Evolutionary conservation across 2,797 vertebrate species (phyloP).

Genomic region (Peromyscus melanophrys): DNA sequence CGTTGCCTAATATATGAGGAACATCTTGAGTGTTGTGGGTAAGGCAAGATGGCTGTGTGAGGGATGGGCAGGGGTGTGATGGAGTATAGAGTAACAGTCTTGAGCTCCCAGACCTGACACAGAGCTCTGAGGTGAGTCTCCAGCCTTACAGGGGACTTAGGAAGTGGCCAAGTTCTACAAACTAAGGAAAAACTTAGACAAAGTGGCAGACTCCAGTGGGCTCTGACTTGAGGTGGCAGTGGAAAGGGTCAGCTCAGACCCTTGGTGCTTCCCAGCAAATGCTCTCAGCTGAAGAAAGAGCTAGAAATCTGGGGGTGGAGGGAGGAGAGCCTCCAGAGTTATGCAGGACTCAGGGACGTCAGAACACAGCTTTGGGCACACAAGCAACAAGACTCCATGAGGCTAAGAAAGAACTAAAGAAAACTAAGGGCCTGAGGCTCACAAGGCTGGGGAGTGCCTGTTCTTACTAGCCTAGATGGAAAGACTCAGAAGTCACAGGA

Average conservation of each 20-base stretch:
- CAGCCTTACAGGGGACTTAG: not conserved
- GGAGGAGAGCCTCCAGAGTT: too few relatives aligned
- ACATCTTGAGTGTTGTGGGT: too few relatives aligned
- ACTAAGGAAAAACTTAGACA: not conserved
- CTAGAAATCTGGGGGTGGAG: too few relatives aligned
- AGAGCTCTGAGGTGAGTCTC: not conserved
- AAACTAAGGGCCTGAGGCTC: not conserved
- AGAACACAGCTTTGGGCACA: not conserved
- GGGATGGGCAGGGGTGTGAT: not conserved
- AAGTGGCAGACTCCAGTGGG: not conserved
- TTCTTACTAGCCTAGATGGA: not conserved
- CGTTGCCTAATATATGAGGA: not conserved
- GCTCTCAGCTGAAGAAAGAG: not conserved
- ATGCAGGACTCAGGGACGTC: rapidly evolving
- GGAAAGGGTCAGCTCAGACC: not conserved
- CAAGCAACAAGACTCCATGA: rapidly evolving
- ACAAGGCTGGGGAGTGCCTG: rapidly evolving
- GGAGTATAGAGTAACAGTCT: not conserved
- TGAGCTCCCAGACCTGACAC: too few relatives aligned
- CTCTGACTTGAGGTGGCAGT: not conserved
- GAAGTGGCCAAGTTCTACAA: not conserved
- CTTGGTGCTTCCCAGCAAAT: not conserved
- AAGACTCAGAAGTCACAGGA: not conserved
- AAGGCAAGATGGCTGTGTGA: not conserved
- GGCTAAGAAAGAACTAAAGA: not conserved